These are phyloP conservation scores for Venustaconcha ellipsiformis DNA, from an alignment of 1,140 invertebrate genomes.

Conservation along the genomic window DNA sequence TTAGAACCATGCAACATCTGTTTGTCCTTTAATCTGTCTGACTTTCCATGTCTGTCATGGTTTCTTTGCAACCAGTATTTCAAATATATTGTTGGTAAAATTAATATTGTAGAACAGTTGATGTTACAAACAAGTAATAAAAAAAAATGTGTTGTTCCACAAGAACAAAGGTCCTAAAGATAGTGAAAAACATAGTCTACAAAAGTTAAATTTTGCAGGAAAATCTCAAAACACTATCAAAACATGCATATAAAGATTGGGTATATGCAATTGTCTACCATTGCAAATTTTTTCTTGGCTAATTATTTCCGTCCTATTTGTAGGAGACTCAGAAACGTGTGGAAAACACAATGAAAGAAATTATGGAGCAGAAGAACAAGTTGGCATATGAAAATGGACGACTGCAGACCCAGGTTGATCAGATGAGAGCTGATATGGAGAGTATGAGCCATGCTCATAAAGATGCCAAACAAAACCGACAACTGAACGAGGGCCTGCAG, in stretches of 20 bases:
- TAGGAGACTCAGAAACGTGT: conserved; percentile 54
- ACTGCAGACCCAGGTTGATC: conserved; percentile 55
- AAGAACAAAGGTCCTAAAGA: no score
- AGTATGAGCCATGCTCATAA: conserved; percentile 37
- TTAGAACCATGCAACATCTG: no score
- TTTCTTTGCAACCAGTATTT: no score
- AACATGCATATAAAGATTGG: not conserved
- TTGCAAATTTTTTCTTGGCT: conserved; percentile 4
- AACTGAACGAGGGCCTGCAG: conserved; percentile 39
- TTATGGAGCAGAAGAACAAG: conserved; percentile 65
- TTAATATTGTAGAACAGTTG: no score
- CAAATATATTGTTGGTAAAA: no score
- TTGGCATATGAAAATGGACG: conserved; percentile 65
- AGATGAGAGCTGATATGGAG: conserved; percentile 51
- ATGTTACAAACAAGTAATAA: no score
- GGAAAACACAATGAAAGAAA: conserved; percentile 56
- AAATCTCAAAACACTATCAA: no score
- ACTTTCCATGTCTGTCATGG: no score
- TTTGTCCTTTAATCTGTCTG: no score
- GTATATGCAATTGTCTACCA: not conserved
- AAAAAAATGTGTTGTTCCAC: no score
- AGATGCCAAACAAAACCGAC: conserved; percentile 45
- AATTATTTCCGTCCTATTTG: conserved; percentile 4
- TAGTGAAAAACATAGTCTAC: no score
- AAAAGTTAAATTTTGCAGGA: no score